A percentile compares a stretch with the other conserved stretches of the same genome.
Conservation (phyloP, 2,888 invertebrate genomes). For the Quadriops clusia region DNA sequence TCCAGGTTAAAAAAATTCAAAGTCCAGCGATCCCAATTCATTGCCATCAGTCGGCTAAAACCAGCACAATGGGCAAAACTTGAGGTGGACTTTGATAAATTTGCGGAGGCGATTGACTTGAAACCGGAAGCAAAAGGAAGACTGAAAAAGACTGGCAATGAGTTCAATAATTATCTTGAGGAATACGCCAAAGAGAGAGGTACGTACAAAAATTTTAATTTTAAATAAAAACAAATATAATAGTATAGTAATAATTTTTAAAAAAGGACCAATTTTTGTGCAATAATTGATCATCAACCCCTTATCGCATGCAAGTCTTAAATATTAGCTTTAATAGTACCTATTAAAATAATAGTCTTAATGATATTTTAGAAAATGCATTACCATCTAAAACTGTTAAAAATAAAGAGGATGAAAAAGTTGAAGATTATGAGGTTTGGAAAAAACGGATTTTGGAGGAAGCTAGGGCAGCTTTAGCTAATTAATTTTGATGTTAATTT, state of each 20-base stretch:
- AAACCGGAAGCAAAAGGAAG: constrained; percentile 14
- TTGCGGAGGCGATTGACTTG: constrained; percentile 22
- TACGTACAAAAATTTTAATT: constrained; percentile 5
- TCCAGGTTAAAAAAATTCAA: constrained; percentile 44
- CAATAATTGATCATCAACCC: no score
- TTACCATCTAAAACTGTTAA: no score
- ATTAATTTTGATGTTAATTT: no score
- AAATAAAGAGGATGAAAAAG: constrained; percentile 14
- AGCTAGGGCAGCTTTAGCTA: constrained; percentile 37
- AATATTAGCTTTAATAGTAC: no score
- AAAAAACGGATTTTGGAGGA: constrained; percentile 44
- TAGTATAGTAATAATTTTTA: no score
- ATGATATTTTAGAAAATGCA: constrained; percentile 6
- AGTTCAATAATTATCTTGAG: constrained; percentile 28
- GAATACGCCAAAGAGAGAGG: constrained; percentile 16
- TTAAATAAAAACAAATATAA: no score
- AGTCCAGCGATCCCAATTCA: constrained; percentile 43
- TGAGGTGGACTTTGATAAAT: constrained; percentile 46
- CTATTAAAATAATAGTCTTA: constrained; percentile 3
- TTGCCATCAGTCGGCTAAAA: constrained; percentile 46
- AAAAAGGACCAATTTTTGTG: no score
- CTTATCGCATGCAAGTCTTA: no score
- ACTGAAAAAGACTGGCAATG: constrained; percentile 18
- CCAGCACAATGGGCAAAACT: constrained; percentile 49
- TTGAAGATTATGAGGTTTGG: constrained; percentile 52